phyloP scores from a whole-genome alignment of 2,888 invertebrate species.

The Onthophagus sagittarius region DNA sequence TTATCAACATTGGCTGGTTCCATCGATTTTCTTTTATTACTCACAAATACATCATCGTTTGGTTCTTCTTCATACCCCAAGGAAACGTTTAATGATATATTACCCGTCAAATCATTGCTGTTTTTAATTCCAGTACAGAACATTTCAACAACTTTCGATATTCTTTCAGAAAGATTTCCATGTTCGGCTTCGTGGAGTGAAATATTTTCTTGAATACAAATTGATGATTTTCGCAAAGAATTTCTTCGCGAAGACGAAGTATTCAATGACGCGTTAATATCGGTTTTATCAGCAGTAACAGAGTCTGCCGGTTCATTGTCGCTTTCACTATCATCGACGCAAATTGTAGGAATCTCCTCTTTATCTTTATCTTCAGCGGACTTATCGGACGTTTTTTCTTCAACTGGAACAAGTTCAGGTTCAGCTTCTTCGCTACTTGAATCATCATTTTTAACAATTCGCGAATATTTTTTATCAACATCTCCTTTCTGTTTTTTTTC shows the following conservation, averaged over 20 bases:
- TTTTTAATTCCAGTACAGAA: conserved; percentile 36
- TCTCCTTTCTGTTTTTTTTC: conserved; percentile 9
- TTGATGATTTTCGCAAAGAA: conserved; percentile 33
- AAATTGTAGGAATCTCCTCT: conserved; percentile 31
- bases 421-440: neutral
- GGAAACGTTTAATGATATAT: conserved; percentile 37
- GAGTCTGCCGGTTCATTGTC: conserved; percentile 25
- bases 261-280: neutral
- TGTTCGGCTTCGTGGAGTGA: conserved; percentile 35
- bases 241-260: conserved; percentile 7
- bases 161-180: conserved; percentile 34
- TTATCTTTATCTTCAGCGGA: conserved; percentile 3
- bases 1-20: neutral
- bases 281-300: neutral
- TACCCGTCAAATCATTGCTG: conserved; percentile 34
- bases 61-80: conserved; percentile 26
- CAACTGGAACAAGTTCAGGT: neutral
- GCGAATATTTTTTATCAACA: conserved; percentile 7
- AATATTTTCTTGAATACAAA: conserved; percentile 41
- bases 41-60: neutral
- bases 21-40: neutral
- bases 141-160: conserved; percentile 36
- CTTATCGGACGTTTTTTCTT: neutral
- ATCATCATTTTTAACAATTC: conserved; percentile 5
- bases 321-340: conserved; percentile 26